phyloP scores from a whole-genome alignment of 2,113 vertebrate genomes.

The Charadrius vociferus region DNA sequence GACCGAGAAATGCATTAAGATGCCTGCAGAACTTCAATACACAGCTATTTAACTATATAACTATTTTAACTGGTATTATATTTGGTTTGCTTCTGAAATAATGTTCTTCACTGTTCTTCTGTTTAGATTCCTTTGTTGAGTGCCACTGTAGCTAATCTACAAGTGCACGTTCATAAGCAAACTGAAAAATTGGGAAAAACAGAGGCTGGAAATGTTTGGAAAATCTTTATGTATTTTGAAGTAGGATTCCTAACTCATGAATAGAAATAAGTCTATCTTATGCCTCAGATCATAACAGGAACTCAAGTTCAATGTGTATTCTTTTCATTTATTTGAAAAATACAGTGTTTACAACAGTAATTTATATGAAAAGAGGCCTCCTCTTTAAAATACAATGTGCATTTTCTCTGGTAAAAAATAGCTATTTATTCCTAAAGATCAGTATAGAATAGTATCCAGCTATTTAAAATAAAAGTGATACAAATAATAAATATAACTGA shows the following conservation, averaged over 20 bases:
- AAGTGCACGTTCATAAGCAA: neutral
- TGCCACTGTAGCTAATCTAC: neutral
- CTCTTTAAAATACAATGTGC: neutral
- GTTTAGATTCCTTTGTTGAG: neutral
- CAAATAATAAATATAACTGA: neutral
- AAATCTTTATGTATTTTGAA: neutral
- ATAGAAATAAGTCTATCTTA: neutral
- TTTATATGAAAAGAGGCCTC: slow-evolving; percentile 1
- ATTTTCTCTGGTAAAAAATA: slow-evolving; percentile 20
- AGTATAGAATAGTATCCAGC: neutral
- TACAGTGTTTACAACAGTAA: neutral
- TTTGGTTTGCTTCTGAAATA: neutral
- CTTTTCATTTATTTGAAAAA: slow-evolving; percentile 32
- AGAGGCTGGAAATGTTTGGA: neutral
- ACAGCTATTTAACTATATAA: too few species aligned
- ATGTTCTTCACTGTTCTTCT: neutral
- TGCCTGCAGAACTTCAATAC: neutral
- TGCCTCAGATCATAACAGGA: neutral
- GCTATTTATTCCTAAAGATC: neutral
- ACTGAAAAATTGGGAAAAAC: neutral
- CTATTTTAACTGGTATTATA: neutral
- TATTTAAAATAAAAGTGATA: neutral
- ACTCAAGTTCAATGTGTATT: neutral
- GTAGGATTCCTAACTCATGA: neutral
- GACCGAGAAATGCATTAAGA: neutral